These are phyloP conservation scores for Tubiluchus corallicola DNA, from an alignment of 2,888 invertebrate species.

Conservation along the genomic window DNA sequence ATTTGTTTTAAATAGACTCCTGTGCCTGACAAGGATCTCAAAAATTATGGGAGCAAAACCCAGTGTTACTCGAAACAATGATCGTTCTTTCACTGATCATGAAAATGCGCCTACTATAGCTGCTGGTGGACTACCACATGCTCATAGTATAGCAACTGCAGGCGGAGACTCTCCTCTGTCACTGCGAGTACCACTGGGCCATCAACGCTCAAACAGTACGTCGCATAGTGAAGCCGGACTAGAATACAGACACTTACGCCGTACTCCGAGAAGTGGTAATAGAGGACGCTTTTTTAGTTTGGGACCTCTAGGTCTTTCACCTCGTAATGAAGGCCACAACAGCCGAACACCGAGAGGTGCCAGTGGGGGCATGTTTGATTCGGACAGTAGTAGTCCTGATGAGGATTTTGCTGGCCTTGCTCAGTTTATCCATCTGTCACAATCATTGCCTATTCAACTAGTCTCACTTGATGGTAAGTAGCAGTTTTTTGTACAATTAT, in stretches of 20 bases:
- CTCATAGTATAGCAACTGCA: too few relatives aligned
- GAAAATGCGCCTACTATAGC: too few relatives aligned
- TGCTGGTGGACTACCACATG: too few relatives aligned
- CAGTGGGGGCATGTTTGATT: background rate
- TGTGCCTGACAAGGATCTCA: too few relatives aligned
- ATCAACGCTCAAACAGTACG: background rate
- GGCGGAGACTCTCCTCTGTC: background rate
- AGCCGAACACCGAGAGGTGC: background rate
- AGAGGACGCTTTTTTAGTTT: background rate
- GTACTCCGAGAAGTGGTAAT: background rate
- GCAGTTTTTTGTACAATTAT: too few relatives aligned
- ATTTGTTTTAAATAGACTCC: too few relatives aligned
- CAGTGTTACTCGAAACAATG: too few relatives aligned
- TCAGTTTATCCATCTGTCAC: background rate
- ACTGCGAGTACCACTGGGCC: background rate
- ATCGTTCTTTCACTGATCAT: too few relatives aligned
- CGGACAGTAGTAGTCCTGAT: background rate
- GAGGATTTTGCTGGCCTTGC: background rate
- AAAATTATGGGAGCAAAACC: background rate
- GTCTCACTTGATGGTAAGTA: slow-evolving; percentile 1
- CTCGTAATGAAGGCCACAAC: background rate
- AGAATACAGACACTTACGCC: background rate
- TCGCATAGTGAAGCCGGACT: background rate
- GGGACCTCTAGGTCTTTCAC: background rate
- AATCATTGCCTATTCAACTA: background rate